Conservation (phyloP, 2,888 invertebrate genomes). For the Charanyca ferruginea region DNA sequence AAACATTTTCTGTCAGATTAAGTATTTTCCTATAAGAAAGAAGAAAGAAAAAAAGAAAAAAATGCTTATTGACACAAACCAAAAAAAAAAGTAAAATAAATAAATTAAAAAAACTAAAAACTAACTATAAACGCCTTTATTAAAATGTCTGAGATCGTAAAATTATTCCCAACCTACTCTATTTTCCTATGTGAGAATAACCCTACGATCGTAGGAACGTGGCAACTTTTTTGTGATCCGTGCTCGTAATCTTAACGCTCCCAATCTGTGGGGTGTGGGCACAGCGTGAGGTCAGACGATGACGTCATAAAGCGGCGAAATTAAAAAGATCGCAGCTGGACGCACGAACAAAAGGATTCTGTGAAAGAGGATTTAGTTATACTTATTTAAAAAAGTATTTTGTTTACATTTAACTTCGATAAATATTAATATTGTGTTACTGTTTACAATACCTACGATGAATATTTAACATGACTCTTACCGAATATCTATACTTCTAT, state of each 20-base stretch:
- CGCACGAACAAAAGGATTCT: conserved; percentile 59
- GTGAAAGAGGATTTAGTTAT: conserved; percentile 37
- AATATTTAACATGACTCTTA: too few species aligned
- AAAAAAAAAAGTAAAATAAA: too few species aligned
- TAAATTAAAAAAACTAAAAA: background rate
- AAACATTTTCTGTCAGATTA: too few species aligned
- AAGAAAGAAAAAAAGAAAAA: too few species aligned
- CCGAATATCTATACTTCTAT: too few species aligned
- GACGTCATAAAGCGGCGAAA: conserved; percentile 59
- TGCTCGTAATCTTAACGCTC: conserved; percentile 57
- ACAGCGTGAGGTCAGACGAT: conserved; percentile 55
- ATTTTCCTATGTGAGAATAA: conserved; percentile 6
- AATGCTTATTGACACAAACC: too few species aligned
- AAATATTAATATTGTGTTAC: background rate
- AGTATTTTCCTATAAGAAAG: too few species aligned
- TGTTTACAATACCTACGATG: too few species aligned
- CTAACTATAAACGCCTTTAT: too few species aligned
- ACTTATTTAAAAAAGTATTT: conserved; percentile 33
- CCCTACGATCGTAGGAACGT: conserved; percentile 19
- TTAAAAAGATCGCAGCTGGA: conserved; percentile 67
- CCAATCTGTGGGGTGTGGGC: conserved; percentile 45
- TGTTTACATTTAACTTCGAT: too few species aligned
- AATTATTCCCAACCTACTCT: background rate
- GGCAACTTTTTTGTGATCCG: conserved; percentile 39
- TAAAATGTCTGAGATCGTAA: background rate